A percentile compares a stretch with the other conserved stretches of the same genome.
Conservation (phyloP, 2,888 invertebrate species). For the Rhamnusium bicolor region DNA sequence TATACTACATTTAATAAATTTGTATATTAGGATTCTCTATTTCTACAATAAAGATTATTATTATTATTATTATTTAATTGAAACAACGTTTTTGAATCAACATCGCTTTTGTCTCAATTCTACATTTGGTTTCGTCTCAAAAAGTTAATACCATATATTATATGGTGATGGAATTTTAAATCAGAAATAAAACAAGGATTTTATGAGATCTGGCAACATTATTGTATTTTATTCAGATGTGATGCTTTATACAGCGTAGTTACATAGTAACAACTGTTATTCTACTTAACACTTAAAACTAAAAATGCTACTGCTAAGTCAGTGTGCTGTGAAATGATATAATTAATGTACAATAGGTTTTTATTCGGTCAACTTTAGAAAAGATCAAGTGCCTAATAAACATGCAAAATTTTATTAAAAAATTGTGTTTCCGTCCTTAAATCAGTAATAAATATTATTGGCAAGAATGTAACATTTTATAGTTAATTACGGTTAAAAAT, state of each 20-base stretch:
- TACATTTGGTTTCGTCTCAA: too few relatives aligned
- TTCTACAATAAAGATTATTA: too few relatives aligned
- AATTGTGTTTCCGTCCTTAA: conserved; percentile 60
- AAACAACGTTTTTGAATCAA: too few relatives aligned
- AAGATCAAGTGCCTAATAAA: conserved; percentile 64
- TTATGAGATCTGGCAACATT: conserved; percentile 78
- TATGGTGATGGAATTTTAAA: neutral
- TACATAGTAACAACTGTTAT: conserved; percentile 81
- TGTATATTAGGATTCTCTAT: too few relatives aligned
- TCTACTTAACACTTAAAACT: conserved; percentile 80
- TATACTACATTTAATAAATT: too few relatives aligned
- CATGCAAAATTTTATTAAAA: conserved; percentile 64
- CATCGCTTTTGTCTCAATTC: too few relatives aligned
- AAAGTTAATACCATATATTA: too few relatives aligned
- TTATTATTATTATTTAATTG: too few relatives aligned
- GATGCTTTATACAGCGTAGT: conserved; percentile 80
- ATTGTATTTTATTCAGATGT: conserved; percentile 77
- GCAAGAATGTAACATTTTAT: conserved; percentile 53
- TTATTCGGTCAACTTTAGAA: conserved; percentile 64
- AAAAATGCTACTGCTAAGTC: conserved; percentile 77
- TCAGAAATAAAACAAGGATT: conserved; percentile 15
- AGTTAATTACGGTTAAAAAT: conserved; percentile 56
- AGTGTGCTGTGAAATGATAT: conserved; percentile 71
- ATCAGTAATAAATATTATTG: conserved; percentile 58
- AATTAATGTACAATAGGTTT: conserved; percentile 55